Conservation (phyloP, 2,113 vertebrate species). For the Tachycineta bicolor region DNA sequence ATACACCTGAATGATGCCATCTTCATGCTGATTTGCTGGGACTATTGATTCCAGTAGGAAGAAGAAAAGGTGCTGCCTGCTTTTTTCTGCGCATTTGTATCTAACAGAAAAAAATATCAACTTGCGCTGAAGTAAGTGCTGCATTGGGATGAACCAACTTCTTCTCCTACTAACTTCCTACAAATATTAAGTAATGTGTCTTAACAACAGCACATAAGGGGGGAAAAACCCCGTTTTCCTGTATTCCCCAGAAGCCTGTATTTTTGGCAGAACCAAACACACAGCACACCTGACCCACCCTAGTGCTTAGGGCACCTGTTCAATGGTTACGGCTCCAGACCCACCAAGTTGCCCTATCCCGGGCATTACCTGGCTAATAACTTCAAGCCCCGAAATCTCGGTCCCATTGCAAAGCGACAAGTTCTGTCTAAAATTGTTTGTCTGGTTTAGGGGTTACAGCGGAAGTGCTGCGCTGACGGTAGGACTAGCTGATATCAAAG, state of each 20-base stretch:
- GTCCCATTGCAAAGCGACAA: accelerated
- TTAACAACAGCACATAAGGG: not conserved
- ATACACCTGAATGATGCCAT: not conserved
- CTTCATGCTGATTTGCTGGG: not conserved
- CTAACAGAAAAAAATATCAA: not conserved
- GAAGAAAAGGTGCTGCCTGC: accelerated
- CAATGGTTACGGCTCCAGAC: not conserved
- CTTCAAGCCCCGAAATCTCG: not conserved
- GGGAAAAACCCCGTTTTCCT: not conserved
- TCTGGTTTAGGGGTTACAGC: not conserved
- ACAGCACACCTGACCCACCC: not conserved
- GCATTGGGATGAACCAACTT: accelerated
- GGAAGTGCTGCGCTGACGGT: not conserved
- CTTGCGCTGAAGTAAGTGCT: not conserved
- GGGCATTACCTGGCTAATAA: not conserved
- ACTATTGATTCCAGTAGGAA: not conserved
- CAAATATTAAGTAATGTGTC: not conserved
- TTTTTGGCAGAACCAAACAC: not conserved
- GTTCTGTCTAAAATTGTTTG: not conserved
- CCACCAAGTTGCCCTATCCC: accelerated
- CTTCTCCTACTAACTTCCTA: not conserved
- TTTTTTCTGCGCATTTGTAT: not conserved
- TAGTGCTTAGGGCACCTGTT: not conserved
- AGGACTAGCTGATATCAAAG: not conserved
- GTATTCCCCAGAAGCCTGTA: not conserved